Evolutionary conservation across 1,140 invertebrate species (phyloP), one percentile per base, ranked within the genome.

Genomic region (Drosophila guanche): DNA sequence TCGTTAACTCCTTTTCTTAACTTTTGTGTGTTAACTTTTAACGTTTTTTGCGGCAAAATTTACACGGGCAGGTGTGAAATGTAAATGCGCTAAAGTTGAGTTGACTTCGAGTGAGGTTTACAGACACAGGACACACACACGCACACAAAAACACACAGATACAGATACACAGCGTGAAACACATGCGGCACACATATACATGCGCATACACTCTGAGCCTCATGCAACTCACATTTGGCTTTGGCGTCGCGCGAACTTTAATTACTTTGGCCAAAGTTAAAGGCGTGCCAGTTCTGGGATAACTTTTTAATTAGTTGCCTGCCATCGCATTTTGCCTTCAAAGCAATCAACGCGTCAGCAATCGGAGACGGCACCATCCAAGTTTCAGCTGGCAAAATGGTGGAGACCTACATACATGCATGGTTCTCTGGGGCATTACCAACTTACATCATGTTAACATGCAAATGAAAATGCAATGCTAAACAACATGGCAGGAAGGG

Each of bases 301-400:
- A 86, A 86, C 81, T 86, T 86, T 86, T 86, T 86, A 86, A 86
- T 86, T 86, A 86, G 81, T 86, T 86, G 80, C 76, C 67, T 60
- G 67, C 63, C 69, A 75, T 74, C 70, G 52, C 70, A 73, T 65
- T 73, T 37, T 73, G 59, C 72, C 83, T 77, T 88, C 77, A 81
- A 78, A 75, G 83, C 83, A 86, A 86, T 88, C 73, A 85, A 63
- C 76, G 62, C 55, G 66, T 57, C 72, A 65, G 55, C 47, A 73
- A 56, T 66, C 57, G 46, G 63, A 55, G 67, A 45, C 51, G 57
- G 40, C 54, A 60, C 43, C 54, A 40, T 62, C 23, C 23, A 37
- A 33, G 2, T 23, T 33, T 16, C 4, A 12, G 27, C 14, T 23
- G 12, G 20, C 4, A 16, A 8, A 37, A 40, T 37, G 20, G n/a